Evolutionary conservation across 2,888 invertebrate species (phyloP), one percentile per base, ranked within the genome.

Genomic region (Cryptus viduatorius): DNA sequence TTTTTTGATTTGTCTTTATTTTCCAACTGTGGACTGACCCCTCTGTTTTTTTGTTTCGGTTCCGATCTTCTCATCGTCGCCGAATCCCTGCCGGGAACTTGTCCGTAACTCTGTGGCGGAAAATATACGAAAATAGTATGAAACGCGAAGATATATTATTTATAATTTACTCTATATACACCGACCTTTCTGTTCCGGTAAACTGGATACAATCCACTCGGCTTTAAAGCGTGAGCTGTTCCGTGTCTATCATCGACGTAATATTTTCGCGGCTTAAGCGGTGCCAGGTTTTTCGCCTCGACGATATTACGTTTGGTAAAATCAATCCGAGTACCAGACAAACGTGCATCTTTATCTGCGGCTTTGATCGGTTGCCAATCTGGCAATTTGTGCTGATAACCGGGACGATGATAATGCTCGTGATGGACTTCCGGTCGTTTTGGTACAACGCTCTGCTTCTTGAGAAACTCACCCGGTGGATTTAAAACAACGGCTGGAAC

Each of bases 171-270:
- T 24, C 24, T 37, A 37, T 37, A 8, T 37, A 37, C 1, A 92
- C n/a, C 69, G 87, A 96, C 95, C 84, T 95, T 95, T 50, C 95
- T 94, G 69, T 95, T 94, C 42, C 96, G 95, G 88, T 95, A 96
- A 87, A 95, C 94, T 0, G 97, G 97, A 84, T 96, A 95, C 87
- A 97, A 94, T 0, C 97, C 97, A 0, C 96, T 95, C 24, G 95
- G 94, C 82, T 95, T 94, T 48, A 97, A 94, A 88, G 95, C 95
- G 90, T 96, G 95, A 10, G 94, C 94, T 72, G 95, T 95, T 0
- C 97, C 97, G 31, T 94, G 94, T 46, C 95, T 94, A 0, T 96
- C 96, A 86, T 97, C 96, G 1, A 96, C 96, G 77, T 94, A 94
- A 83, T 94, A 94, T 19, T 95, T 95, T 82, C 95, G 95, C 0